Evolutionary conservation across 1,140 invertebrate species (phyloP).

Genomic region (Plodia interpunctella): DNA sequence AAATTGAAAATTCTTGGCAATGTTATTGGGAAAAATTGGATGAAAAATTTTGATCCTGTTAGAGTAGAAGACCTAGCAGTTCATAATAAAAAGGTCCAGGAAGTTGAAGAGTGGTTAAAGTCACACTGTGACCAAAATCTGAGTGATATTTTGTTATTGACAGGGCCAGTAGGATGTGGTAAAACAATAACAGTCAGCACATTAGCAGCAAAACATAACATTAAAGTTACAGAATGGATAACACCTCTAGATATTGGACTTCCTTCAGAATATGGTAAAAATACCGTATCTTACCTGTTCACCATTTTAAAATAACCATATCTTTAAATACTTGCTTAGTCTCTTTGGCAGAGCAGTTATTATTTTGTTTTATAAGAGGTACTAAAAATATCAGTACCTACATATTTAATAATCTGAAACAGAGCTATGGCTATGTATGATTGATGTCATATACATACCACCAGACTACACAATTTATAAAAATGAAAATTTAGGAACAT

Average conservation of each 20-base stretch:
- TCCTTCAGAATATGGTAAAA: conserved; percentile 59
- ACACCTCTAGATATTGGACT: conserved; percentile 81
- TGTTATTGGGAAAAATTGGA: conserved; percentile 71
- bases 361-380: no score
- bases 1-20: not conserved
- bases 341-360: no score
- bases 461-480: no score
- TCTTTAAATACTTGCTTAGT: no score
- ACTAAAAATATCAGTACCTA: not conserved
- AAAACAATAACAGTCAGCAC: conserved; percentile 82
- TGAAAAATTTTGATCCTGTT: conserved; percentile 77
- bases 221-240: conserved; percentile 83
- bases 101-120: conserved; percentile 79
- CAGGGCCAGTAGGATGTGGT: conserved; percentile 84
- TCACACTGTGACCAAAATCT: conserved; percentile 44
- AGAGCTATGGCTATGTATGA: no score
- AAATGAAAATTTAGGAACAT: no score
- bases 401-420: no score
- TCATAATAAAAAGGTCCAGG: conserved; percentile 80
- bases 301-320: conserved; percentile 7
- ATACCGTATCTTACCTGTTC: not conserved
- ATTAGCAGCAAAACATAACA: conserved; percentile 78
- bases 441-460: no score
- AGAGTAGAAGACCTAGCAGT: conserved; percentile 78
- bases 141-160: conserved; percentile 80